These are phyloP conservation scores for Nestor notabilis DNA, from an alignment of 2,113 vertebrate genomes.

Conservation along the genomic window DNA sequence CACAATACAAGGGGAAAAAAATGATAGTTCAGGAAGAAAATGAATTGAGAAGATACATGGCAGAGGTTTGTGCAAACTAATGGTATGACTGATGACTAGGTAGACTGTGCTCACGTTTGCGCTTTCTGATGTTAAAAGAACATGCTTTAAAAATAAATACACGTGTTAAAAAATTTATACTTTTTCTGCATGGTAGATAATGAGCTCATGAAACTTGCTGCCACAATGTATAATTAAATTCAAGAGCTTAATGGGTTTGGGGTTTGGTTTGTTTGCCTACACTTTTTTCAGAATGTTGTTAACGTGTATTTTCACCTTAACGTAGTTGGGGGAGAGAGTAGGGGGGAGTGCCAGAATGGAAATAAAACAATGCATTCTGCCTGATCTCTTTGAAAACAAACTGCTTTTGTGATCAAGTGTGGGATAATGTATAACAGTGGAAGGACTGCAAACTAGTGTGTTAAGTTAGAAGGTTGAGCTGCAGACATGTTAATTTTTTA, in stretches of 20 bases:
- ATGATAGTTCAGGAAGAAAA: not conserved
- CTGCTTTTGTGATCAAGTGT: not conserved
- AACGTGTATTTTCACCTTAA: not conserved
- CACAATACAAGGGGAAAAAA: not conserved
- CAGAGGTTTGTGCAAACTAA: not conserved
- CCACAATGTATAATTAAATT: slow-evolving; percentile 2
- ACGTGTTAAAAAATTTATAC: not conserved
- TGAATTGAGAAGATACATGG: not conserved
- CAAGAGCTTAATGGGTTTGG: not conserved
- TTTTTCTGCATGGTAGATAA: not conserved
- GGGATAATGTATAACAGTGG: not conserved
- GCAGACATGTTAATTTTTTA: not conserved
- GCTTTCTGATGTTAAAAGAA: not conserved
- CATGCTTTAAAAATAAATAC: slow-evolving; percentile 21
- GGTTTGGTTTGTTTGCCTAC: not conserved
- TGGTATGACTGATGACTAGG: not conserved
- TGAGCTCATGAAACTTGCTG: not conserved
- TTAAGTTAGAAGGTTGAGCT: not conserved
- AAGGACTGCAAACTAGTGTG: not conserved
- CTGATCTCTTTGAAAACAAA: not conserved
- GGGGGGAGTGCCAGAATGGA: not conserved
- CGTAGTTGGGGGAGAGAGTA: not conserved
- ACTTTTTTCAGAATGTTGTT: not conserved
- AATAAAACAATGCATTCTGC: not conserved
- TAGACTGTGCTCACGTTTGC: not conserved